A percentile compares a stretch with the other conserved stretches of the same genome.
These are phyloP conservation scores for Mesochorus sp. DNA, from an alignment of 2,888 invertebrate species.

Conservation along the genomic window DNA sequence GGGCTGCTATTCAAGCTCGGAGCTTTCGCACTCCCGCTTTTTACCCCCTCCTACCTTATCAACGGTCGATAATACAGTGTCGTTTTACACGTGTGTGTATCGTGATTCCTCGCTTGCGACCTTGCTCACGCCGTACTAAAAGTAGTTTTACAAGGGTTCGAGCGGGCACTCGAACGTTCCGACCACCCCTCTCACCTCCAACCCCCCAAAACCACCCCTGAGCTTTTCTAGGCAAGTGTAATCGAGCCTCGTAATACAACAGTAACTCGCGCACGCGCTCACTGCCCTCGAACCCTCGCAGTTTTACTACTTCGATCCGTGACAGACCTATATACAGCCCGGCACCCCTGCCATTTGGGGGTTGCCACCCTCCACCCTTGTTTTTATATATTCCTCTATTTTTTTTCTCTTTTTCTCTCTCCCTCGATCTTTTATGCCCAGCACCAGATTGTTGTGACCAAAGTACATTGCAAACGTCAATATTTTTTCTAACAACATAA, in stretches of 20 bases:
- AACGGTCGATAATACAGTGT: too few species aligned
- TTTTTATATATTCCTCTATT: conserved; percentile 22
- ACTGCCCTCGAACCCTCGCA: conserved; percentile 61
- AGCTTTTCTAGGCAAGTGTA: conserved; percentile 65
- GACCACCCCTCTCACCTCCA: not conserved
- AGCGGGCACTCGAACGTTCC: not conserved
- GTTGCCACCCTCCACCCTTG: conserved; percentile 15
- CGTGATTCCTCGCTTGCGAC: too few species aligned
- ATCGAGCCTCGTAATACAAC: conserved; percentile 63
- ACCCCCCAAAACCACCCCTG: not conserved
- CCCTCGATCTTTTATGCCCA: not conserved
- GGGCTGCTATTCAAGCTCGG: not conserved
- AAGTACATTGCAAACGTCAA: too few species aligned
- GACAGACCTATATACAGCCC: conserved; percentile 56
- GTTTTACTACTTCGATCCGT: conserved; percentile 72
- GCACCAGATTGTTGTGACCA: too few species aligned
- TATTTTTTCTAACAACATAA: too few species aligned
- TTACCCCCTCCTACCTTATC: not conserved
- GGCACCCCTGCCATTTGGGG: conserved; percentile 44
- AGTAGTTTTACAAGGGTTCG: conserved; percentile 27
- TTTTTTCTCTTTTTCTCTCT: conserved; percentile 20
- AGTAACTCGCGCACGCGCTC: conserved; percentile 68
- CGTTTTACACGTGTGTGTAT: too few species aligned
- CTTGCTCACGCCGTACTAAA: conserved; percentile 56
- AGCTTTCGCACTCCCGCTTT: conserved; percentile 1